Evolutionary conservation across 2,888 invertebrate genomes (phyloP), one percentile per base, ranked within the genome.

Genomic region (Norana najaformis): DNA sequence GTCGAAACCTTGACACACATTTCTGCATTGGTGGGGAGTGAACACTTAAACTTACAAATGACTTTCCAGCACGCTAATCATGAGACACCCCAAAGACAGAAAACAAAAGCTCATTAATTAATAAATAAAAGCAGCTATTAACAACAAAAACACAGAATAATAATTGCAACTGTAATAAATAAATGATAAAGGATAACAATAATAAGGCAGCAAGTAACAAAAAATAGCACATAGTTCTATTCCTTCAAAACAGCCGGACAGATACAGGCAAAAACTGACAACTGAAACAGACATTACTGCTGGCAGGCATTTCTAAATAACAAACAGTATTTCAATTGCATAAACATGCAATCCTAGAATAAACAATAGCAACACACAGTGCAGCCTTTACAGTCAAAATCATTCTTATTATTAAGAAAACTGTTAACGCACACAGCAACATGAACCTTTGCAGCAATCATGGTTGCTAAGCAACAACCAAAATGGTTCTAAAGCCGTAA

Each of bases 121-220:
- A 69, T 69, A 69, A 69, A 69, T 69, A 69, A 69, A 53, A n/a
- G 69, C 69, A n/a, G 30, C n/a, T 69, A 69, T n/a, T 11, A 30
- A 69, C 69, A 69, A 69, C n/a, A 69, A n/a, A 69, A 69, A 69
- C 69, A 69, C n/a, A n/a, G n/a, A 69, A 69, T 69, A 69, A 69
- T 69, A 69, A n/a, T 69, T 69, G n/a, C 69, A 69, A n/a, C n/a
- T n/a, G 13, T n/a, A 69, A 69, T 69, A 69, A 69, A 69, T 69
- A 69, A 69, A 69, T n/a, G n/a, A 69, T n/a, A 8, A 13, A 69
- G 6, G 69, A n/a, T 69, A n/a, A 69, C 69, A 69, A 69, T 69
- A n/a, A 69, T 69, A 69, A 69, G 30, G 13, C 11, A 69, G 69
- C n/a, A 1, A 69, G n/a, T 69, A 69, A 69, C n/a, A 69, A n/a